Evolutionary conservation across 2,888 invertebrate genomes (phyloP).

Genomic region (Euproctis similis): DNA sequence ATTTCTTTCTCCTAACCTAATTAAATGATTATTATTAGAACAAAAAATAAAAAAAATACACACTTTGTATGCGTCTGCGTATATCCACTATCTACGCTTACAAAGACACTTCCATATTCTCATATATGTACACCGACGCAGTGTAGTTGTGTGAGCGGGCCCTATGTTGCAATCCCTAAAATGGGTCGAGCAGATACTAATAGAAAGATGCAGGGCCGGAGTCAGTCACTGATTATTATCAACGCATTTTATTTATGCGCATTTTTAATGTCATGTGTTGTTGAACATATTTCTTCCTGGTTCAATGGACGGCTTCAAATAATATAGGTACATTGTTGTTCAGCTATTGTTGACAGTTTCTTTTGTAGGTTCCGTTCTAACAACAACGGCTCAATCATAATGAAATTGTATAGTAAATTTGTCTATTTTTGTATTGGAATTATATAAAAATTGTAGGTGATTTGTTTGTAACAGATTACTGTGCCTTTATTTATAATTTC

Average conservation of each 20-base stretch:
- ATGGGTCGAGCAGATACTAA: conserved; percentile 69
- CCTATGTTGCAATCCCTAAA: conserved; percentile 73
- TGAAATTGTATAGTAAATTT: too few relatives aligned
- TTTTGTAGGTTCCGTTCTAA: too few relatives aligned
- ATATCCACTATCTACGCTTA: conserved; percentile 25
- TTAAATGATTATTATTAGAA: too few relatives aligned
- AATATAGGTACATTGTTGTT: too few relatives aligned
- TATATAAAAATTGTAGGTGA: too few relatives aligned
- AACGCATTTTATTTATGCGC: conserved; percentile 18
- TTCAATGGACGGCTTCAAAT: conserved; percentile 20
- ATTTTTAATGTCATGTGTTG: conserved; percentile 14
- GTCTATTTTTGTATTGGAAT: too few relatives aligned
- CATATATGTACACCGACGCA: conserved; percentile 15
- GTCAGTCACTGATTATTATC: conserved; percentile 22
- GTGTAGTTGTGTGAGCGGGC: conserved; percentile 33
- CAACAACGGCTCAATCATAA: too few relatives aligned
- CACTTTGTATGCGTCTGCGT: conserved; percentile 15
- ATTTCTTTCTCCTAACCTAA: too few relatives aligned
- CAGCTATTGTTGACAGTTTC: too few relatives aligned
- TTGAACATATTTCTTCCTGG: conserved; percentile 16
- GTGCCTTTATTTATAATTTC: too few relatives aligned
- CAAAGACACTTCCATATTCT: conserved; percentile 9
- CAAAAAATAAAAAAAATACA: conserved; percentile 15
- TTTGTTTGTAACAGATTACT: too few relatives aligned
- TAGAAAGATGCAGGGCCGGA: conserved; percentile 64